These are phyloP conservation scores for Notarius quadriscutis DNA, from an alignment of 2,113 vertebrate species.

Conservation along the genomic window DNA sequence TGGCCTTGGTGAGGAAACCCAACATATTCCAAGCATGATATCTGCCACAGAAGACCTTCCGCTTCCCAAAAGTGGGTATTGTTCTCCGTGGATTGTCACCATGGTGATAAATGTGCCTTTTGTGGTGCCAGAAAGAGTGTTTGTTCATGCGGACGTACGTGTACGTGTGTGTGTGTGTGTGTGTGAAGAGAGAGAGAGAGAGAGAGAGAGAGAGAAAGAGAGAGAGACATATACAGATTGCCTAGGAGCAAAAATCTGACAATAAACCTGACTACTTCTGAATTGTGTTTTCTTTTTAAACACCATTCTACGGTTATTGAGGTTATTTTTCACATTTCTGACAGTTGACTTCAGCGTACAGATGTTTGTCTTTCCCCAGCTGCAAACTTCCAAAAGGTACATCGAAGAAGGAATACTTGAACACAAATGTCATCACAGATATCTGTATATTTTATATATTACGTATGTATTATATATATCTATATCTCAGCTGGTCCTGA, in stretches of 20 bases:
- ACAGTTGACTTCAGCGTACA: constrained; percentile 8
- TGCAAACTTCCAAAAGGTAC: neutral
- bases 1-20: constrained; percentile 47
- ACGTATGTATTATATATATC: too few relatives aligned
- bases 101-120: constrained; percentile 59
- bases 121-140: constrained; percentile 51
- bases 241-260: neutral
- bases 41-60: constrained; percentile 56
- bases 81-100: constrained; percentile 53
- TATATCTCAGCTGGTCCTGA: neutral
- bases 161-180: constrained; percentile 37
- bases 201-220: constrained; percentile 35
- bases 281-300: constrained; percentile 20
- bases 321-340: constrained; percentile 15
- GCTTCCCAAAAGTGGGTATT: constrained; percentile 56
- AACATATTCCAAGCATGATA: constrained; percentile 55
- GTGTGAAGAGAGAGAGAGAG: constrained; percentile 48
- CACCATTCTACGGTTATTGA: neutral
- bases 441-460: too few relatives aligned
- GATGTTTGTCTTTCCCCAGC: neutral
- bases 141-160: constrained; percentile 31
- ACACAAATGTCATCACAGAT: neutral
- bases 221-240: constrained; percentile 43
- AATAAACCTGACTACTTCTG: neutral
- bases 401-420: neutral